Percentiles rank a stretch among this genome's conserved stretches.
Evolutionary conservation across 2,113 vertebrate genomes (phyloP).

Genomic region (Archilochus colubris): DNA sequence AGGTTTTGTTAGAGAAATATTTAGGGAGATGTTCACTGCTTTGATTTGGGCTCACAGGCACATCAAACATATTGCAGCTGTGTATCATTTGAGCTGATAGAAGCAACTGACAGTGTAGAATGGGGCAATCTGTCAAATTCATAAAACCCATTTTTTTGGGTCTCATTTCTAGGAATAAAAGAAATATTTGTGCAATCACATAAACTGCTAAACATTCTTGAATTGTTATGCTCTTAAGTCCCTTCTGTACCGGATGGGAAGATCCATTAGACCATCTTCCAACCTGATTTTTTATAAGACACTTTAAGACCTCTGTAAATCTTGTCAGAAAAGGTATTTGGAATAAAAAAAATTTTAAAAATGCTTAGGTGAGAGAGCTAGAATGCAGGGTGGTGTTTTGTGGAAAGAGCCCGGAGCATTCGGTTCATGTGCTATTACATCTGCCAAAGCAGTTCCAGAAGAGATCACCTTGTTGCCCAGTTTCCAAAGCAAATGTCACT

Average conservation of each 20-base stretch:
- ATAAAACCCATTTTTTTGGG: neutral
- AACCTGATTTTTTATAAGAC: constrained; percentile 16
- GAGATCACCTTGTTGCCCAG: neutral
- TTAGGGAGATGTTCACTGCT: constrained; percentile 25
- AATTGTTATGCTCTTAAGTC: neutral
- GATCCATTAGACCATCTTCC: neutral
- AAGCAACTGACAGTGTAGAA: neutral
- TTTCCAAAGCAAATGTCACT: constrained; percentile 14
- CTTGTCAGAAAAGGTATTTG: constrained; percentile 28
- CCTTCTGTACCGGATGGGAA: constrained; percentile 29
- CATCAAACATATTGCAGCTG: constrained; percentile 35
- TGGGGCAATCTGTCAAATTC: neutral
- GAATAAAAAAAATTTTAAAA: neutral
- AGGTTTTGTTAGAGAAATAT: constrained; percentile 31
- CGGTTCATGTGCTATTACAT: neutral
- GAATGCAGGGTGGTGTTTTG: neutral
- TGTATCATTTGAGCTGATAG: neutral
- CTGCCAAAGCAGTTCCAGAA: neutral
- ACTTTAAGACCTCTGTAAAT: constrained; percentile 1
- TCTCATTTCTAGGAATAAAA: constrained; percentile 34
- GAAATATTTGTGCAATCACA: neutral
- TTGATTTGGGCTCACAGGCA: neutral
- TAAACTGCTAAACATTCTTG: neutral
- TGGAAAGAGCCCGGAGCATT: neutral
- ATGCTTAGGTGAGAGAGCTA: neutral